A percentile compares a stretch with the other conserved stretches of the same genome.
phyloP scores from a whole-genome alignment of 2,888 invertebrate species.

The Pollenia angustigena region DNA sequence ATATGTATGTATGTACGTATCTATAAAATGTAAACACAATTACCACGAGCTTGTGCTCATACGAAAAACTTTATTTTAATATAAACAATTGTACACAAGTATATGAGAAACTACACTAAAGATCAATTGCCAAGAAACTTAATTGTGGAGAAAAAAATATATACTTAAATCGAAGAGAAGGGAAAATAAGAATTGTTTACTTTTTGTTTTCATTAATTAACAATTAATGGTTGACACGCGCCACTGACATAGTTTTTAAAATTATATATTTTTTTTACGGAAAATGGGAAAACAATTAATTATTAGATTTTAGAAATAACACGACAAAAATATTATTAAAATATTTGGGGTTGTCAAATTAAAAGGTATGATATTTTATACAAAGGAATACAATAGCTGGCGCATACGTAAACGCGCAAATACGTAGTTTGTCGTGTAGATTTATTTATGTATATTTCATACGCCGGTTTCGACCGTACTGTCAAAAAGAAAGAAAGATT shows the following conservation, averaged over 20 bases:
- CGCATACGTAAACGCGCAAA: no score
- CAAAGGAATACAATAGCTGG: no score
- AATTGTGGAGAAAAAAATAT: slow-evolving; percentile 23
- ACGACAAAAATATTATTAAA: no score
- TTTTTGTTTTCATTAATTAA: slow-evolving; percentile 63
- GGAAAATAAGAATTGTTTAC: slow-evolving; percentile 35
- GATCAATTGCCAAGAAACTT: slow-evolving; percentile 48
- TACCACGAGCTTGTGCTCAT: slow-evolving; percentile 27
- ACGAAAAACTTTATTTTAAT: slow-evolving; percentile 47
- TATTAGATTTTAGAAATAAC: neutral
- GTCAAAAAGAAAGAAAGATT: no score
- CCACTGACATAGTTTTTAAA: slow-evolving; percentile 56
- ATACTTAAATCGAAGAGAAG: slow-evolving; percentile 35
- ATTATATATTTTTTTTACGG: neutral
- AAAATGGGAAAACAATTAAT: neutral
- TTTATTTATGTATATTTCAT: no score
- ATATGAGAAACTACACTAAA: slow-evolving; percentile 32
- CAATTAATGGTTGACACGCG: slow-evolving; percentile 70
- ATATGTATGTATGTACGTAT: neutral
- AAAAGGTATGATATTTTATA: no score
- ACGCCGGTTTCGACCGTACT: no score
- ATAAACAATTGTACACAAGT: slow-evolving; percentile 55
- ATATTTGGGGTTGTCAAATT: no score
- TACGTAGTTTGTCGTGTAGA: no score
- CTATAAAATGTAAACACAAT: slow-evolving; percentile 51